These are phyloP conservation scores for Rhamnusium bicolor DNA, from an alignment of 2,888 invertebrate species.

Conservation along the genomic window DNA sequence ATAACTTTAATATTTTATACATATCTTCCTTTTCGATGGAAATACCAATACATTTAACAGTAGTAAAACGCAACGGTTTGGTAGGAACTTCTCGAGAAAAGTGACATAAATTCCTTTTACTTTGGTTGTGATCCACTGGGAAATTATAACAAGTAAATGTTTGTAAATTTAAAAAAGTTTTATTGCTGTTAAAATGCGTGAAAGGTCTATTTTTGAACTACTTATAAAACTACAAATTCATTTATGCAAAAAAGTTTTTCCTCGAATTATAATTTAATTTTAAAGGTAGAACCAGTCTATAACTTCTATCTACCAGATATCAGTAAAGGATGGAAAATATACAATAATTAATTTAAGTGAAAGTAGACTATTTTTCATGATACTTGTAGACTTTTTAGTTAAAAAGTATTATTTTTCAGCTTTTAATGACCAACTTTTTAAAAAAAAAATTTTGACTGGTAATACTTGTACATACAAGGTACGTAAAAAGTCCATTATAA, in stretches of 20 bases:
- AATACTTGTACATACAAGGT: too few relatives aligned
- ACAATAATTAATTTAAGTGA: too few relatives aligned
- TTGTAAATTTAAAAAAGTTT: constrained; percentile 10
- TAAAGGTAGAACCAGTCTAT: too few relatives aligned
- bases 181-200: background rate
- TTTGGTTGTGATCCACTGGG: constrained; percentile 19
- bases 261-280: background rate
- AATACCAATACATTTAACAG: constrained; percentile 5
- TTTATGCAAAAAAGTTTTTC: background rate
- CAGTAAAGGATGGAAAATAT: too few relatives aligned
- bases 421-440: too few relatives aligned
- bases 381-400: too few relatives aligned
- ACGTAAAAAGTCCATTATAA: too few relatives aligned
- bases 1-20: constrained; percentile 32
- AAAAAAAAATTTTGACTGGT: too few relatives aligned
- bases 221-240: background rate
- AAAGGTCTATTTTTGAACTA: background rate
- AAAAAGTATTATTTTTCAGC: too few relatives aligned
- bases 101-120: constrained; percentile 28
- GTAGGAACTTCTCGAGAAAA: constrained; percentile 17
- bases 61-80: constrained; percentile 14
- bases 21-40: constrained; percentile 14
- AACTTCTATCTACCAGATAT: too few relatives aligned
- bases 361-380: too few relatives aligned
- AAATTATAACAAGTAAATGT: constrained; percentile 9